These are phyloP conservation scores for Lamproptera curius DNA, from an alignment of 2,888 invertebrate genomes.

Conservation along the genomic window DNA sequence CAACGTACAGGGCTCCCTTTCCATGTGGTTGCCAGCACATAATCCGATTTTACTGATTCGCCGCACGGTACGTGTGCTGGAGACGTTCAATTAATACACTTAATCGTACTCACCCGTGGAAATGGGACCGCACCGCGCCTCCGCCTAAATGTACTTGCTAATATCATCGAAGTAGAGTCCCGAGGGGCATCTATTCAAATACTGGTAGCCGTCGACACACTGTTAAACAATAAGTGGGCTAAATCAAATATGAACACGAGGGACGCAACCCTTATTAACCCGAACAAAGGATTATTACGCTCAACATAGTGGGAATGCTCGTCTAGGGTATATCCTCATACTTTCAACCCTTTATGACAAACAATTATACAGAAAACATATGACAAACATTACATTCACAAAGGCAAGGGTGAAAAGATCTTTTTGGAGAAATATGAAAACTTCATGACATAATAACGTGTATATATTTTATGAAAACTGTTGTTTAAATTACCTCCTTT, in stretches of 20 bases:
- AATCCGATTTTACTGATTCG: conserved; percentile 22
- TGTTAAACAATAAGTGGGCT: conserved; percentile 45
- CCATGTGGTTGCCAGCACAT: conserved; percentile 15
- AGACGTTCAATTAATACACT: conserved; percentile 21
- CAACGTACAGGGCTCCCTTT: conserved; percentile 14
- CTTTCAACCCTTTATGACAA: neutral
- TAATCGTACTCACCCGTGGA: conserved; percentile 84
- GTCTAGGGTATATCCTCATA: neutral
- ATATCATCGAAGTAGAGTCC: conserved; percentile 94
- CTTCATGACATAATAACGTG: too few relatives aligned
- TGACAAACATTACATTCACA: too few relatives aligned
- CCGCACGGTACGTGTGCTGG: conserved; percentile 17
- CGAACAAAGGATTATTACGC: conserved; percentile 13
- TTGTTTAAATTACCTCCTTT: too few relatives aligned
- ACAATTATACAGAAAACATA: neutral
- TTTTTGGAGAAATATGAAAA: too few relatives aligned
- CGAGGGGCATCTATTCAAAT: conserved; percentile 92
- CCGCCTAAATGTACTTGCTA: conserved; percentile 91
- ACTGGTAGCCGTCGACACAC: conserved; percentile 95
- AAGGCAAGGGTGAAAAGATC: too few relatives aligned
- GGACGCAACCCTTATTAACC: conserved; percentile 17
- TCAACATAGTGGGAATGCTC: conserved; percentile 1
- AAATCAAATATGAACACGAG: conserved; percentile 16
- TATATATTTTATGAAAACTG: too few relatives aligned
- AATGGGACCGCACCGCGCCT: conserved; percentile 94